A percentile compares a stretch with the other conserved stretches of the same genome.
phyloP scores from a whole-genome alignment of 2,888 invertebrate genomes.

The Drosophila mettleri region DNA sequence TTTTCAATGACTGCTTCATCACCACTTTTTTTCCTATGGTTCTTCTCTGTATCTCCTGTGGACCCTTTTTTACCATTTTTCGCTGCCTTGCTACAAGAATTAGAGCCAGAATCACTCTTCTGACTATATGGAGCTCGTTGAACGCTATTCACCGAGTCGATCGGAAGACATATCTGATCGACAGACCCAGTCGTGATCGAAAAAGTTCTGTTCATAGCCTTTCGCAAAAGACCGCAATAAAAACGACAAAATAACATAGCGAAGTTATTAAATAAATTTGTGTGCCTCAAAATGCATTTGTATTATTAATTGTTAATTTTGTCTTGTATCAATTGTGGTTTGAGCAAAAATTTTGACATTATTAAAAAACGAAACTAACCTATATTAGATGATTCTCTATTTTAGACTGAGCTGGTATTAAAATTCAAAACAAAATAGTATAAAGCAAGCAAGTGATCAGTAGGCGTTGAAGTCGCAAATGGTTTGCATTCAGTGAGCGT shows the following conservation, averaged over 20 bases:
- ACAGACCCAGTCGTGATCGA: neutral
- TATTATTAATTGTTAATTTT: neutral
- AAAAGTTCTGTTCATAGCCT: neutral
- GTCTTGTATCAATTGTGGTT: neutral
- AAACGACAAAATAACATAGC: neutral
- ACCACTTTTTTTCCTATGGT: neutral
- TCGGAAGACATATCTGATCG: neutral
- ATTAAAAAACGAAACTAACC: neutral
- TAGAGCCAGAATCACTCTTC: neutral
- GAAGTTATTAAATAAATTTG: neutral
- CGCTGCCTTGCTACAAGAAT: neutral
- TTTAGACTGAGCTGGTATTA: neutral
- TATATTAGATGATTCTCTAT: neutral
- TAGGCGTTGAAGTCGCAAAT: neutral
- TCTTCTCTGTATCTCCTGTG: neutral
- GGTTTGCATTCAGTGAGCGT: neutral
- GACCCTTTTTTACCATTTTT: no score
- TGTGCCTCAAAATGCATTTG: neutral
- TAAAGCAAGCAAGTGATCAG: neutral
- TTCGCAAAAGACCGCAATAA: neutral
- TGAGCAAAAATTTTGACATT: slow-evolving; percentile 12
- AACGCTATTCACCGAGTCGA: neutral
- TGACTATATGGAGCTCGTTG: neutral
- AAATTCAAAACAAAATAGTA: neutral
- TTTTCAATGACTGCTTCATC: no score